These are phyloP conservation scores for Colaptes auratus DNA, from an alignment of 2,113 vertebrate genomes.

Conservation along the genomic window DNA sequence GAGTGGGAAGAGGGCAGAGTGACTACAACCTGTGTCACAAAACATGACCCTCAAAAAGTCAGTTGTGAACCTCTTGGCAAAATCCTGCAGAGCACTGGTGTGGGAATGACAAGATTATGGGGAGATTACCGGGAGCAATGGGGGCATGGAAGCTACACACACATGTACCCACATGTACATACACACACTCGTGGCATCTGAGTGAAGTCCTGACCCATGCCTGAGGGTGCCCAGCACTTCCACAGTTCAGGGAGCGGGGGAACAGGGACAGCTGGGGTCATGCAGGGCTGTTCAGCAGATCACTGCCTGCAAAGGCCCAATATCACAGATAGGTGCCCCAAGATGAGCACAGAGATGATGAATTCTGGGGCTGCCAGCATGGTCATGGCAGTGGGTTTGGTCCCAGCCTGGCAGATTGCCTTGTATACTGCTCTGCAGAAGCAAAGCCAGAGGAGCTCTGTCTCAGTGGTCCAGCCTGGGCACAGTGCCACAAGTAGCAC, in stretches of 20 bases:
- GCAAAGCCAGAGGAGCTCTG: not conserved
- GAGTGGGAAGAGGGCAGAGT: not conserved
- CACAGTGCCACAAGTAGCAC: rapidly evolving
- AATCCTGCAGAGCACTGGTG: not conserved
- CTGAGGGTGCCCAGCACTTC: not conserved
- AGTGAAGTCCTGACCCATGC: not conserved
- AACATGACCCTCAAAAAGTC: not conserved
- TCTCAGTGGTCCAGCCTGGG: not conserved
- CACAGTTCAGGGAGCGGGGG: rapidly evolving
- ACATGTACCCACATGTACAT: rapidly evolving
- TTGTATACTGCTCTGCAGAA: not conserved
- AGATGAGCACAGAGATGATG: not conserved
- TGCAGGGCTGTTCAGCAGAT: not conserved
- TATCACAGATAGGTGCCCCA: not conserved
- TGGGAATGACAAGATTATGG: not conserved
- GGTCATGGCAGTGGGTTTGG: not conserved
- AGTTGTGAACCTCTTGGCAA: not conserved
- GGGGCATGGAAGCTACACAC: not conserved
- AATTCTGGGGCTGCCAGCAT: rapidly evolving
- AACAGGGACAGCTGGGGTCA: rapidly evolving
- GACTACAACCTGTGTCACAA: not conserved
- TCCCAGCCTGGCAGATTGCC: not conserved
- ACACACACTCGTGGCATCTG: not conserved
- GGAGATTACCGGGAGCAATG: not conserved
- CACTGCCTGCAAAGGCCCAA: not conserved